phyloP scores from a whole-genome alignment of 2,113 vertebrate species.

The Cacatua alba region DNA sequence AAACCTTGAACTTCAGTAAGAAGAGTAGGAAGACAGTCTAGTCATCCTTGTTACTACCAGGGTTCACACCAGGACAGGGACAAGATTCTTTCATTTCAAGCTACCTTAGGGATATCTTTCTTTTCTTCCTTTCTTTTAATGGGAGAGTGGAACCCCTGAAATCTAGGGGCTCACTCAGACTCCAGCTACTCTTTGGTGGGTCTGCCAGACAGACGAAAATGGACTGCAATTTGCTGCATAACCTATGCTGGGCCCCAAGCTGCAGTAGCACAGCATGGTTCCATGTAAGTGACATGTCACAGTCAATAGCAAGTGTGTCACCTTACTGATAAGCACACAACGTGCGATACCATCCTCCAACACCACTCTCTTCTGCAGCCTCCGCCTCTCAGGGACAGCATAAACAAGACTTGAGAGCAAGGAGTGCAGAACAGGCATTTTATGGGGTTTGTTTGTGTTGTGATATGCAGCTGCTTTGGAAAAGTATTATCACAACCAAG shows the following conservation, averaged over 20 bases:
- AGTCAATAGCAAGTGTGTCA: not conserved
- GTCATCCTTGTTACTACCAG: not conserved
- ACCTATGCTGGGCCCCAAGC: not conserved
- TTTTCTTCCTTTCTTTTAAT: not conserved
- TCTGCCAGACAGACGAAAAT: not conserved
- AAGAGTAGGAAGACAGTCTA: not conserved
- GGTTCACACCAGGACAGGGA: constrained; percentile 10
- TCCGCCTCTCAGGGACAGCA: not conserved
- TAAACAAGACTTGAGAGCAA: not conserved
- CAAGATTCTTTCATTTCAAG: not conserved
- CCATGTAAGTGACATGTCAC: constrained; percentile 32
- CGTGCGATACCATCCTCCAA: not conserved
- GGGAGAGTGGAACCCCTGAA: not conserved
- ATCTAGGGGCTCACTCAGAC: not conserved
- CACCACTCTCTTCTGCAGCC: not conserved
- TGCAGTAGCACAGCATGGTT: not conserved
- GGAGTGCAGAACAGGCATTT: not conserved
- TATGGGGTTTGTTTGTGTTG: constrained; percentile 11
- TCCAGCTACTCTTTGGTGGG: not conserved
- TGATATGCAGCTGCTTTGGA: not conserved
- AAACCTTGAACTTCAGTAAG: not conserved
- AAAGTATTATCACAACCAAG: not conserved
- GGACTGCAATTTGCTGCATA: not conserved
- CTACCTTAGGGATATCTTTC: not conserved
- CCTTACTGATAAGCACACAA: constrained; percentile 20